phyloP scores from a whole-genome alignment of 2,797 vertebrate genomes.

The Petrocephalus sullivani region DNA sequence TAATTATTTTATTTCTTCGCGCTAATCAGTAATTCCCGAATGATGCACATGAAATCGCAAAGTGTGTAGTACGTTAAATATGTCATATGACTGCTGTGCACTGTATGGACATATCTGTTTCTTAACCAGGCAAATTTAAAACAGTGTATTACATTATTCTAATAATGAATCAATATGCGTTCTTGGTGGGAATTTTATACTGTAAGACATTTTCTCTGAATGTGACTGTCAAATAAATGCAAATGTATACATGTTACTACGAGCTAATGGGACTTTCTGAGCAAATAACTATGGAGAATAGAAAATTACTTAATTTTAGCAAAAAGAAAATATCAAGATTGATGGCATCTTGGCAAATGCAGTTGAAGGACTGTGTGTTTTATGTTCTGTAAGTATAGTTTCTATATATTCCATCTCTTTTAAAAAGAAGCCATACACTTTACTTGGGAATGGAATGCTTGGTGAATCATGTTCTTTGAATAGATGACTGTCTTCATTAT shows the following conservation, averaged over 20 bases:
- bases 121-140: background rate
- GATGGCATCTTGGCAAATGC: background rate
- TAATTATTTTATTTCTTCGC: slow-evolving; percentile 46
- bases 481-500: background rate
- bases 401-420: background rate
- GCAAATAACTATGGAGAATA: background rate
- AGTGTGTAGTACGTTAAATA: background rate
- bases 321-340: background rate
- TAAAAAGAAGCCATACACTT: background rate
- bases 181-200: background rate
- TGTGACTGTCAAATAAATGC: background rate
- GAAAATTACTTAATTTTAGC: background rate
- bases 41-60: background rate
- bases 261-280: background rate
- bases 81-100: background rate
- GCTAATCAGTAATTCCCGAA: slow-evolving; percentile 42
- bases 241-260: background rate
- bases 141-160: background rate
- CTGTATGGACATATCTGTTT: background rate
- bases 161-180: background rate
- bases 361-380: background rate
- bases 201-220: background rate
- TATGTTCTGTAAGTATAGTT: background rate
- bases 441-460: background rate
- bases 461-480: background rate